Percentiles rank a stretch among this genome's conserved stretches.
Conservation (phyloP, 2,113 vertebrate species). For the Calidris pygmaea region DNA sequence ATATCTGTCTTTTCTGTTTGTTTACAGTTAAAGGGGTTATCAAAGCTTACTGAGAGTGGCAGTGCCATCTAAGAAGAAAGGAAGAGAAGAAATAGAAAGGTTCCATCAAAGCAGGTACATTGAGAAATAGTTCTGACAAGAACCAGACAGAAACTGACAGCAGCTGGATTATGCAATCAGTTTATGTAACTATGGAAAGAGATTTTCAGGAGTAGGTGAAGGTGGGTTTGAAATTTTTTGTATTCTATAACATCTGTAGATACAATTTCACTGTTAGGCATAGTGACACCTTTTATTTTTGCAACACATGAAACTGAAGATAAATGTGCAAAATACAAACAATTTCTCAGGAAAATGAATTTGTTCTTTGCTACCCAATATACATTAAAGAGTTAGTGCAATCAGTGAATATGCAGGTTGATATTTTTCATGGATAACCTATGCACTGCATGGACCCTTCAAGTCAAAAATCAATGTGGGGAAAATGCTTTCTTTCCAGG, state of each 20-base stretch:
- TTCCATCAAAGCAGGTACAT: not conserved
- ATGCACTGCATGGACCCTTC: not conserved
- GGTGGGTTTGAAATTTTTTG: not conserved
- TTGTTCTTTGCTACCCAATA: not conserved
- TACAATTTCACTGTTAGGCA: not conserved
- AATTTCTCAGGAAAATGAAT: not conserved
- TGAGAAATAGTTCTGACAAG: slow-evolving; percentile 24
- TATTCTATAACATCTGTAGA: not conserved
- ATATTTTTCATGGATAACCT: not conserved
- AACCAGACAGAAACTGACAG: slow-evolving; percentile 9
- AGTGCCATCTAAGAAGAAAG: not conserved
- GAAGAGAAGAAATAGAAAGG: slow-evolving; percentile 8
- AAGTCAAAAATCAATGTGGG: not conserved
- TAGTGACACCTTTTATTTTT: not conserved
- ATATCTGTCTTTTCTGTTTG: not conserved
- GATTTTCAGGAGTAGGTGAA: slow-evolving; percentile 10
- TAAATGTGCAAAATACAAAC: not conserved
- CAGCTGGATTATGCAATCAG: slow-evolving; percentile 22
- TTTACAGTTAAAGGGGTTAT: slow-evolving; percentile 12
- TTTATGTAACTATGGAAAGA: slow-evolving; percentile 23
- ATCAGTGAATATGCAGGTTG: not conserved
- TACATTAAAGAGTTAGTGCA: not conserved
- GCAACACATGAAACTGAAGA: not conserved
- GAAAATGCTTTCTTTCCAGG: not conserved
- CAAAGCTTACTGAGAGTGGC: not conserved